A percentile compares a stretch with the other conserved stretches of the same genome.
phyloP scores from a whole-genome alignment of 2,797 vertebrate species.

The Anguilla anguilla region DNA sequence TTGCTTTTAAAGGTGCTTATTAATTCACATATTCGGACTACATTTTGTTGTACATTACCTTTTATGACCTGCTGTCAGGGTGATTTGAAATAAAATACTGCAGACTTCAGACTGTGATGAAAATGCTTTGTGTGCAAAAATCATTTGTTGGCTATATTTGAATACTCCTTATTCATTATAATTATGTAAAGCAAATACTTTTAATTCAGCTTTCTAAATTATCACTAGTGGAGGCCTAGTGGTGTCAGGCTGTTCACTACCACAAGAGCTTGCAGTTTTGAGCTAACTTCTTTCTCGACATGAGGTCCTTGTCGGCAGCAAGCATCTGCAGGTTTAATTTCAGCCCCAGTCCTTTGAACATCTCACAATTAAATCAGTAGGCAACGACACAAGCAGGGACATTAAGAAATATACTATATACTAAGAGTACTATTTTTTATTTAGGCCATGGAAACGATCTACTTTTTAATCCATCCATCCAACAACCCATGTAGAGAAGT shows the following conservation, averaged over 20 bases:
- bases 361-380: background rate
- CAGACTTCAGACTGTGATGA: background rate
- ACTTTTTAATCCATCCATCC: background rate
- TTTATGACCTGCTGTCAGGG: background rate
- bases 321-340: background rate
- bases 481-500: background rate
- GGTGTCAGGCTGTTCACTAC: background rate
- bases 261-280: background rate
- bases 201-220: background rate
- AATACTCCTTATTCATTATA: background rate
- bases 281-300: background rate
- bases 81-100: background rate
- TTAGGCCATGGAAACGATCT: too few relatives aligned
- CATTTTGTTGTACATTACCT: background rate
- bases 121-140: background rate
- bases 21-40: slow-evolving; percentile 6
- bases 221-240: background rate
- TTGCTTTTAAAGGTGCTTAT: background rate
- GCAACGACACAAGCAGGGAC: background rate
- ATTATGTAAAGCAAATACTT: background rate
- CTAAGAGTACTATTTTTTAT: background rate
- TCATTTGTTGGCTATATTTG: background rate
- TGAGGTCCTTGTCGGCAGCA: background rate
- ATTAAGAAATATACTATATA: background rate
- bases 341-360: background rate